Conservation (phyloP, 2,888 invertebrate genomes). For the Chrysopilus asiliformis region DNA sequence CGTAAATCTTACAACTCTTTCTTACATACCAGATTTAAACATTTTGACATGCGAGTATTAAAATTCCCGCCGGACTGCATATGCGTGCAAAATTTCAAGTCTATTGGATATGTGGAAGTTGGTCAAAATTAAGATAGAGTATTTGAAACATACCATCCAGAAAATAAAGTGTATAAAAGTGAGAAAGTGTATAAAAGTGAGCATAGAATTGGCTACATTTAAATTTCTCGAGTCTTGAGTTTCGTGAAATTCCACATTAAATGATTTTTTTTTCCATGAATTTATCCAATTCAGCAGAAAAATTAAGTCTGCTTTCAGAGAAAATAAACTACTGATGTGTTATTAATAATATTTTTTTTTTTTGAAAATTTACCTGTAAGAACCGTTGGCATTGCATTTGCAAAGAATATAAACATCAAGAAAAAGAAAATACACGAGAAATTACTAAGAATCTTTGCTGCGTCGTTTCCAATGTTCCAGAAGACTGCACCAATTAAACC, state of each 20-base stretch:
- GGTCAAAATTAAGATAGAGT: too few species aligned
- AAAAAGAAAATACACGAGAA: slow-evolving; percentile 80
- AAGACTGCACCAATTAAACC: slow-evolving; percentile 70
- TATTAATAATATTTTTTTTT: not conserved
- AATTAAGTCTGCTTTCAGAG: not conserved
- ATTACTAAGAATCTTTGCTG: slow-evolving; percentile 66
- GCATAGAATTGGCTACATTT: not conserved
- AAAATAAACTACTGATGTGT: not conserved
- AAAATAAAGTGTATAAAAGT: too few species aligned
- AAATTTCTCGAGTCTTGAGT: too few species aligned
- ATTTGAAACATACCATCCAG: too few species aligned
- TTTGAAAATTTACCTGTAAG: slow-evolving; percentile 66
- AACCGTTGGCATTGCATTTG: slow-evolving; percentile 78
- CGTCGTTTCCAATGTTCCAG: slow-evolving; percentile 71
- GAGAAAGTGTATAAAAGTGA: too few species aligned
- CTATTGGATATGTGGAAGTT: too few species aligned
- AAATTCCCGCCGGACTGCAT: too few species aligned
- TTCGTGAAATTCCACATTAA: not conserved
- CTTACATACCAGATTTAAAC: too few species aligned
- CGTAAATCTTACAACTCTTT: too few species aligned
- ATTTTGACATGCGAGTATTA: too few species aligned
- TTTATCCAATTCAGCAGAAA: not conserved
- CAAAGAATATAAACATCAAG: slow-evolving; percentile 84
- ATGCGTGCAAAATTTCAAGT: too few species aligned
- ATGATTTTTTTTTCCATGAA: not conserved